Conservation (phyloP, 2,888 invertebrate genomes). For the Halocaridina rubra region DNA sequence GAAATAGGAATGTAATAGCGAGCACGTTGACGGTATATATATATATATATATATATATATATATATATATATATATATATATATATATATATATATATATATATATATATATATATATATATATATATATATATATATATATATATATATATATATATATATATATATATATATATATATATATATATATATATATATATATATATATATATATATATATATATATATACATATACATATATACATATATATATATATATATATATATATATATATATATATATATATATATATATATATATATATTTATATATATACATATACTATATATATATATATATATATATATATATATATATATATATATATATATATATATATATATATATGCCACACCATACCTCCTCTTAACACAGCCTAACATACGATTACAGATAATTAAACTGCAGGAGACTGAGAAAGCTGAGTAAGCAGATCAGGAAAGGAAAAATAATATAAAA, state of each 20-base stretch:
- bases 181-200: neutral
- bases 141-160: neutral
- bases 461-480: too few relatives aligned
- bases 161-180: neutral
- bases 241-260: neutral
- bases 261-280: neutral
- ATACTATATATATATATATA: neutral
- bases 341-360: neutral
- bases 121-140: neutral
- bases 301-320: neutral
- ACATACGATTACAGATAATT: too few relatives aligned
- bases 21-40: neutral
- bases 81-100: neutral
- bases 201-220: neutral
- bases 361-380: too few relatives aligned
- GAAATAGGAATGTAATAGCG: too few relatives aligned
- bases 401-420: too few relatives aligned
- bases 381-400: too few relatives aligned
- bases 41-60: neutral
- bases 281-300: conserved; percentile 2
- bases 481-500: too few relatives aligned
- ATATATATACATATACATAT: neutral
- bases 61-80: conserved; percentile 5
- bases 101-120: neutral
- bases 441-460: too few relatives aligned